Evolutionary conservation across 2,113 vertebrate genomes (phyloP).

Genomic region (Sminthopsis crassicaudata): DNA sequence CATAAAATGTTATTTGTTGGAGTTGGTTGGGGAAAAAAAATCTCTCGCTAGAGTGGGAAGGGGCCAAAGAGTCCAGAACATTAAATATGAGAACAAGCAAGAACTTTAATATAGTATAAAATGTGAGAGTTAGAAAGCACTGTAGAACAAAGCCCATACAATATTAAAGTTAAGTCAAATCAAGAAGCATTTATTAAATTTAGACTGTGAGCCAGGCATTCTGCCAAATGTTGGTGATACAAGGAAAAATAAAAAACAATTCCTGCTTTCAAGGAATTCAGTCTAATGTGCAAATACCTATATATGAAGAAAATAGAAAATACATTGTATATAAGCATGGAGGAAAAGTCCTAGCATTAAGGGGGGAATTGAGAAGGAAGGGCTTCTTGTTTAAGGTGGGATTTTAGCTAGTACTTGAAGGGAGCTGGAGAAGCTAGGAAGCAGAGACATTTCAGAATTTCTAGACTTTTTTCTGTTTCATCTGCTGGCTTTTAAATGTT

Average conservation of each 20-base stretch:
- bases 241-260: background rate
- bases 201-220: background rate
- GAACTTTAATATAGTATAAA: background rate
- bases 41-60: background rate
- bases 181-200: background rate
- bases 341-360: background rate
- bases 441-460: background rate
- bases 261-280: background rate
- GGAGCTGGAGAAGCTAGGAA: no score
- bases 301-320: background rate
- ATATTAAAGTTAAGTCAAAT: background rate
- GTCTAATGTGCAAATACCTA: background rate
- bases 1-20: no score
- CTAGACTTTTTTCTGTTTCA: background rate
- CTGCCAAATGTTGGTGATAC: background rate
- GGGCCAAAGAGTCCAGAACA: background rate
- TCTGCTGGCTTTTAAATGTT: background rate
- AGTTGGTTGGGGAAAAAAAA: no score
- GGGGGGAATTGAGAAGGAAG: background rate
- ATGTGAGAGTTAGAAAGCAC: background rate
- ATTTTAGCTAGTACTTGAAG: no score
- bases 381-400: background rate
- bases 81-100: background rate
- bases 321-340: background rate
- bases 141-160: background rate